Evolutionary conservation across 2,888 invertebrate species (phyloP), one percentile per base, ranked within the genome.

Genomic region (Ecliptopera silaceata): DNA sequence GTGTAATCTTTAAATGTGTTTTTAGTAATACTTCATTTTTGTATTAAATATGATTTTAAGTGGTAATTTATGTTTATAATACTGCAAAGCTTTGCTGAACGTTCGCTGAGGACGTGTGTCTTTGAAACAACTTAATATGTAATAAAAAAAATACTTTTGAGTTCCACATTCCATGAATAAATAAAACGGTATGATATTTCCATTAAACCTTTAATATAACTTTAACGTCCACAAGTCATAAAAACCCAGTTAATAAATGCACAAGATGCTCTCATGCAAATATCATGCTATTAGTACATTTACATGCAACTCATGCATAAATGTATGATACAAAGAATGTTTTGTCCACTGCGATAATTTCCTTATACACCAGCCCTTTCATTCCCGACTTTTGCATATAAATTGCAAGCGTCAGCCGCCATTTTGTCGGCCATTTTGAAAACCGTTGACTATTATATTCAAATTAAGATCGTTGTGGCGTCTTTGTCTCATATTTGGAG

Each of bases 391-490:
- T 81, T 82, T 76, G 79, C 83, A 82, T 85, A 76, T 79, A 83
- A 81, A 83, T 81, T 80, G 77, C 66, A 61, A 71, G 71, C 73
- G 70, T 71, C 69, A 46, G 56, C 55, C 44, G 62, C 56, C 64
- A 66, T 66, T 60, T 71, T 66, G 73, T 64, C 63, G 53, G 70
- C 75, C 75, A 74, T 75, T 69, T 77, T 74, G 69, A 71, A 62
- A 61, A 71, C 75, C 76, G 79, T 84, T 77, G 80, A 80, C 79
- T 84, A 86, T 86, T 86, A 81, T 84, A 86, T 86, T 86, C 81
- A 86, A 86, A 86, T 84, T 73, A 74, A 75, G 79, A 77, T 70
- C 64, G 69, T 41, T 44, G 56, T 13, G 46, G 45, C 53, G 52
- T 53, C 60, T 59, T 60, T 56, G 65, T 61, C 59, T 57, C 65